Conservation (phyloP, 1,140 invertebrate genomes). For the Conus betulinus region DNA sequence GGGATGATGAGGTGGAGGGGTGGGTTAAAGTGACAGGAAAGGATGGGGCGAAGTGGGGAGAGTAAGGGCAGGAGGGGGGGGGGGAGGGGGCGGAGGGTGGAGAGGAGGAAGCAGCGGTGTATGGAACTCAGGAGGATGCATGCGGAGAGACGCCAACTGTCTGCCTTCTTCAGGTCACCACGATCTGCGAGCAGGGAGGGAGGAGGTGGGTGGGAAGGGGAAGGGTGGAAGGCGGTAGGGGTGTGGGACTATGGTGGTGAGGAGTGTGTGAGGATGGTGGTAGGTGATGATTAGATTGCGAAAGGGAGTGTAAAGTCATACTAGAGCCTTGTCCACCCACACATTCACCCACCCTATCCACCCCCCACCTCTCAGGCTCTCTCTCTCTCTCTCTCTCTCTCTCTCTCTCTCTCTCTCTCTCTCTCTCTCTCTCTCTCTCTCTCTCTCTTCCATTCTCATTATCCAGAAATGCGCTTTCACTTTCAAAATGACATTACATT, state of each 20-base stretch:
- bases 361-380: neutral
- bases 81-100: too few relatives aligned
- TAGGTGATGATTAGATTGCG: too few relatives aligned
- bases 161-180: too few relatives aligned
- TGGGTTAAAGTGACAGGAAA: neutral
- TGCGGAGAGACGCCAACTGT: neutral
- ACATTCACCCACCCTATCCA: too few relatives aligned
- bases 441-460: neutral
- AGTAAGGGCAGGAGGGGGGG: too few relatives aligned
- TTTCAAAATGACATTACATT: neutral
- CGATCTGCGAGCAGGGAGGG: neutral
- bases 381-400: too few relatives aligned
- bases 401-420: too few relatives aligned
- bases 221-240: too few relatives aligned
- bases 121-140: neutral
- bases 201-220: neutral
- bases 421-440: too few relatives aligned
- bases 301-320: neutral
- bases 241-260: too few relatives aligned
- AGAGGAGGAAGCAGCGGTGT: neutral
- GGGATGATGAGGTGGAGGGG: too few relatives aligned
- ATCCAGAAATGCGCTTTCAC: neutral
- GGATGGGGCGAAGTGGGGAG: neutral
- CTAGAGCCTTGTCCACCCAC: neutral
- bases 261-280: too few relatives aligned